Evolutionary conservation across 2,888 invertebrate genomes (phyloP).

Genomic region (Tenodera sinensis): DNA sequence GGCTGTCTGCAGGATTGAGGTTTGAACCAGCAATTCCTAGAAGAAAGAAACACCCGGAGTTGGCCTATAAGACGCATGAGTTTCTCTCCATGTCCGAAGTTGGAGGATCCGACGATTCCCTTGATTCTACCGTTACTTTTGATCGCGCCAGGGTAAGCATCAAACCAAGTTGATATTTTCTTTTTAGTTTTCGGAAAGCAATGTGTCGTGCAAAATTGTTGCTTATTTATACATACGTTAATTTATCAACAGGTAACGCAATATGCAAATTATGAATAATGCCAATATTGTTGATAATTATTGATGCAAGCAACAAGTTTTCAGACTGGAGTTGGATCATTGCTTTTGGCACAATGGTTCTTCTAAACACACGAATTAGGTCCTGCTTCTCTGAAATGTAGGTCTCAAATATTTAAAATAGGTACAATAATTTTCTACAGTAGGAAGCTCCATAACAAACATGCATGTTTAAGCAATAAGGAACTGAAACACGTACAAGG

Average conservation of each 20-base stretch:
- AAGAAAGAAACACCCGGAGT: slow-evolving; percentile 83
- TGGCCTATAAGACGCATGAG: slow-evolving; percentile 83
- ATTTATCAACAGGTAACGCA: background rate
- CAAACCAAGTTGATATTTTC: background rate
- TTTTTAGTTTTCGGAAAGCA: background rate
- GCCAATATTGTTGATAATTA: no score
- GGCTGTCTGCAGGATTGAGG: slow-evolving; percentile 31
- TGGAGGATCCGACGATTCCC: slow-evolving; percentile 55
- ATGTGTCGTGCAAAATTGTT: slow-evolving; percentile 18
- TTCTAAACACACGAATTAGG: no score
- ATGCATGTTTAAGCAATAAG: no score
- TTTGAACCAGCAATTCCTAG: slow-evolving; percentile 77
- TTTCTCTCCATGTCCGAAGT: slow-evolving; percentile 64
- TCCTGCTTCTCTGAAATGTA: no score
- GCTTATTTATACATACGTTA: background rate
- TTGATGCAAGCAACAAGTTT: no score
- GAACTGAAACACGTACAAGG: no score
- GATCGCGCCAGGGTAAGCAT: slow-evolving; percentile 63
- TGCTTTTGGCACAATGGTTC: no score
- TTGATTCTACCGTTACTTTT: slow-evolving; percentile 55
- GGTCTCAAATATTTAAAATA: no score
- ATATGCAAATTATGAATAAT: background rate
- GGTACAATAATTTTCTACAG: no score
- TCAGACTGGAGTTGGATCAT: no score
- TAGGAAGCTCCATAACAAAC: no score